Base-by-base conservation (phyloP, 1,140 invertebrate species). In the Rhopalosiphum maidis region DNA sequence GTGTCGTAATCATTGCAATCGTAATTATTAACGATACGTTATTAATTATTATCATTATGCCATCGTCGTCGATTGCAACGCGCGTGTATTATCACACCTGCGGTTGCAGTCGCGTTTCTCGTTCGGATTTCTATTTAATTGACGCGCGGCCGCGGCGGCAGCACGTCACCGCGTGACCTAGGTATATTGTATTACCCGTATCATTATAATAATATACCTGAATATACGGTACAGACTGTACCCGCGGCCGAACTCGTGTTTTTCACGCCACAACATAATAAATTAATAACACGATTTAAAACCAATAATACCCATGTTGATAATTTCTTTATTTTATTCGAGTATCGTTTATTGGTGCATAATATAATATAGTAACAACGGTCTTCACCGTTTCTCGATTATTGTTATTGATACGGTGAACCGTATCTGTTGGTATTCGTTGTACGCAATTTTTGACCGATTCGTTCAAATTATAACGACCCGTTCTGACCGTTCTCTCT, bases 91-190 rank as follows among this genome's bases (percentile, higher is more conserved):
- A 68, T n/a, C 6, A n/a, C 30, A 77, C 60, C 15, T 77, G 60
- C 60, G 60, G 60, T 77, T n/a, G 60, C 60, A n/a, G 60, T n/a
- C 1, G 60, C 60, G 60, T 77, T 77, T n/a, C 60, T 77, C n/a
- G 30, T 68, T n/a, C 30, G 60, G 60, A 68, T n/a, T 68, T 68
- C 60, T 77, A n/a, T 77, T 77, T 77, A 77, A 77, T 77, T 77
- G 60, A 77, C 15, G n/a, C 15, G 11, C 30, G 30, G 60, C 60
- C 11, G 30, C 60, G 30, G 60, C 60, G 60, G 60, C 30, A 8
- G 30, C 30, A 18, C 60, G 30, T n/a, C 60, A n/a, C 60, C 15
- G 60, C 30, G 60, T 77, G 30, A 77, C 60, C 60, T 77, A 77
- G 60, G 60, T n/a, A n/a, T 15, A 77, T 77, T 15, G 60, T n/a